A percentile compares a stretch with the other conserved stretches of the same genome.
phyloP scores from a whole-genome alignment of 2,113 vertebrate species.

The Brienomyrus brachyistius region DNA sequence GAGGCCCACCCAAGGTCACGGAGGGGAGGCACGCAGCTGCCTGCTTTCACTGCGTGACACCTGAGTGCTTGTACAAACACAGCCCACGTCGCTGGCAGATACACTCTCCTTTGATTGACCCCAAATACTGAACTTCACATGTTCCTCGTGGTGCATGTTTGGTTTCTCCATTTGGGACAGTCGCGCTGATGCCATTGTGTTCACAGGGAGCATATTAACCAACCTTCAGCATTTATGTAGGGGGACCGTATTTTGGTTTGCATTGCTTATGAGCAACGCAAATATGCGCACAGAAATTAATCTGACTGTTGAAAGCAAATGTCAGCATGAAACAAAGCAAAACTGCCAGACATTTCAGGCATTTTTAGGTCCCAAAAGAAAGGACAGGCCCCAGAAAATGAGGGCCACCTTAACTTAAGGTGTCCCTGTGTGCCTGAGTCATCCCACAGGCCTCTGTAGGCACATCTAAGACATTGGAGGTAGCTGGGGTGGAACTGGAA shows the following conservation, averaged over 20 bases:
- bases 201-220: background rate
- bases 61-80: background rate
- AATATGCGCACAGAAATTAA: background rate
- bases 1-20: conserved; percentile 38
- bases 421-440: background rate
- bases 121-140: background rate
- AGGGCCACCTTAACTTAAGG: background rate
- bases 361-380: background rate
- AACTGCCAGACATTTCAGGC: background rate
- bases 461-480: background rate
- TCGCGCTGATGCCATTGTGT: background rate
- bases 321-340: background rate
- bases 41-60: conserved; percentile 19
- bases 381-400: background rate
- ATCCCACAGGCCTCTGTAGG: background rate
- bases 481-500: no score
- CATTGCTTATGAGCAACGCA: background rate
- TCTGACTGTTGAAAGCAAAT: background rate
- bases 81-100: conserved; percentile 5
- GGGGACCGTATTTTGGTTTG: background rate
- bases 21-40: conserved; percentile 34
- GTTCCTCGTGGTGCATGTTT: background rate
- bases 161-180: background rate
- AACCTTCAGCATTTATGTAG: background rate
- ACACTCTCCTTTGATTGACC: background rate